Conservation (phyloP, 2,113 vertebrate species). For the Dascyllus trimaculatus region DNA sequence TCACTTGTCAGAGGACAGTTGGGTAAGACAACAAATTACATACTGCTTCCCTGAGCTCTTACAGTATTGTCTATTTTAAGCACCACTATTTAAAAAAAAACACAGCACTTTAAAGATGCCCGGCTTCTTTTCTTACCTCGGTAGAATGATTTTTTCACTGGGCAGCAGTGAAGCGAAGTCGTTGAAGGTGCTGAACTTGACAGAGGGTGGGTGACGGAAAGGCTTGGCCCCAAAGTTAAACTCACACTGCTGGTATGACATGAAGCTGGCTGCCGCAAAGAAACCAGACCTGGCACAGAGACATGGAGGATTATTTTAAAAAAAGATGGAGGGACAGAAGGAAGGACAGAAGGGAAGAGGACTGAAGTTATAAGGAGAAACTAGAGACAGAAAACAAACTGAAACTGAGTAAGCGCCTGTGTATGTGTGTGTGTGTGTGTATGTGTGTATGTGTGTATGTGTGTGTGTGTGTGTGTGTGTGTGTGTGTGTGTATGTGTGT, state of each 20-base stretch:
- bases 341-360: background rate
- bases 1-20: background rate
- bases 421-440: background rate
- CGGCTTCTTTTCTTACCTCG: constrained; percentile 85
- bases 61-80: background rate
- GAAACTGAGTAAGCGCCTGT: background rate
- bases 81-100: no score
- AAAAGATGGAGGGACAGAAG: background rate
- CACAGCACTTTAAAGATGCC: no score
- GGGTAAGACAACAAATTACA: background rate
- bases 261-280: constrained; percentile 99
- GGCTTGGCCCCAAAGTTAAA: constrained; percentile 99
- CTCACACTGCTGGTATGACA: constrained; percentile 99
- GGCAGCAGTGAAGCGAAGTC: constrained; percentile 94
- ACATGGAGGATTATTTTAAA: background rate
- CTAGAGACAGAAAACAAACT: background rate
- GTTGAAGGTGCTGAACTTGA: constrained; percentile 99
- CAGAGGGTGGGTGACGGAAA: constrained; percentile 94
- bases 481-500: no score
- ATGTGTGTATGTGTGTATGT: no score
- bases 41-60: background rate
- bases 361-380: no score
- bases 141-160: constrained; percentile 98
- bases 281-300: constrained; percentile 91
- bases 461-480: no score